Evolutionary conservation across 2,113 vertebrate species (phyloP).

Genomic region (Arenaria interpres): DNA sequence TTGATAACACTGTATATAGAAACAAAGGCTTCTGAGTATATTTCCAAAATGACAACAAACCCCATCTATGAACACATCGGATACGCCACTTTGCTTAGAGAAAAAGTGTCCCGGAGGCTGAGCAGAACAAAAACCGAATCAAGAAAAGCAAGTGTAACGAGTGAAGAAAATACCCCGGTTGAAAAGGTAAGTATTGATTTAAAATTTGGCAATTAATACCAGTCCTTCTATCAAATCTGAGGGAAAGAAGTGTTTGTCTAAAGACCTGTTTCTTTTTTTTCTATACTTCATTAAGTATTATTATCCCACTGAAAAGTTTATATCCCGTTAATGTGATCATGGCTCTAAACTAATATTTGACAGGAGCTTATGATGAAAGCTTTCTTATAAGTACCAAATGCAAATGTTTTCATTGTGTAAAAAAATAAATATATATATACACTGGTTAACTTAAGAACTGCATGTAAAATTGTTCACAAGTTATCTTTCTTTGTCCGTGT

Average conservation of each 20-base stretch:
- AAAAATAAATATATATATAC: background rate
- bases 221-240: background rate
- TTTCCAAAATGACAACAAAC: conserved; percentile 98
- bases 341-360: background rate
- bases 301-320: background rate
- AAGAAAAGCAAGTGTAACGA: conserved; percentile 85
- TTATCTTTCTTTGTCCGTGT: background rate
- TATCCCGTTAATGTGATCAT: background rate
- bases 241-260: background rate
- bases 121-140: conserved; percentile 84
- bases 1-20: conserved; percentile 97
- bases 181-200: conserved; percentile 83
- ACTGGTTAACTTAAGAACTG: background rate
- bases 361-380: background rate
- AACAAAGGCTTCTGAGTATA: conserved; percentile 97
- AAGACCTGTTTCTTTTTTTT: background rate
- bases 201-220: background rate
- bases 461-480: background rate
- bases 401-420: background rate
- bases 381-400: background rate
- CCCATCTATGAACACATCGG: conserved; percentile 97
- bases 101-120: conserved; percentile 88
- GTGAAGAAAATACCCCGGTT: conserved; percentile 78
- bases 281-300: background rate
- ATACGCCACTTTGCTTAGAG: conserved; percentile 91